Base-by-base conservation (phyloP, 1,140 invertebrate genomes). In the Uloborus diversus region DNA sequence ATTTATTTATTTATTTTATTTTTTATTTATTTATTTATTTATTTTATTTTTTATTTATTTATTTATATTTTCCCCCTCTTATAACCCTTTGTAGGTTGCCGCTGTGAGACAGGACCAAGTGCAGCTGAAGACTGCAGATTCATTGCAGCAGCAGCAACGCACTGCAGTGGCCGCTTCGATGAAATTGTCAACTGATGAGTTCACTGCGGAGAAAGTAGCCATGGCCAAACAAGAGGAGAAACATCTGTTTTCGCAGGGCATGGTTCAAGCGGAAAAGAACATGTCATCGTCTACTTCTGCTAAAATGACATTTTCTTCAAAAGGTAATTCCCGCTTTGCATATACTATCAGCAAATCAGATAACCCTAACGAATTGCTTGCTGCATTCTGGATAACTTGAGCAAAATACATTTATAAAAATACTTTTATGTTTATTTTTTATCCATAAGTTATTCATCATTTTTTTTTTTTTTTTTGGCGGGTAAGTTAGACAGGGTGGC, bases 151-250 rank as follows among this genome's bases (percentile, higher is more conserved):
- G 85, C 94, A 95, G 85, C 92, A 90, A 78, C 93, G 93, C 84
- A 94, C 93, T 83, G 90, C 93, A 86, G 91, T 93, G 47, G 91
- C 92, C 3, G 89, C 92, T 14, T 92, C 91, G 81, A 92, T 94
- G 87, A 94, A 93, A 85, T 87, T 96, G 25, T 92, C 94, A 56
- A 94, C 93, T 51, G 94, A 95, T 81, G 92, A 91, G 14, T 95
- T 94, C 85, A 94, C 91, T 75, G 91, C 93, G 5, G 93, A 96
- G 87, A 93, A 95, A 87, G 92, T 93, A 84, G 92, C 93, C 1
- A 92, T 93, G 87, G 91, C 92, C 73, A 92, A 93, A 56, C 92
- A 94, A 80, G 93, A 96, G 84, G 93, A 94, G 82, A 89, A 92
- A 17, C 93, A 95, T 85, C 94, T 92, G 4, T 90, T 94, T 69